These are phyloP conservation scores for Lutjanus campechanus DNA, from an alignment of 2,797 vertebrate species.

Conservation along the genomic window DNA sequence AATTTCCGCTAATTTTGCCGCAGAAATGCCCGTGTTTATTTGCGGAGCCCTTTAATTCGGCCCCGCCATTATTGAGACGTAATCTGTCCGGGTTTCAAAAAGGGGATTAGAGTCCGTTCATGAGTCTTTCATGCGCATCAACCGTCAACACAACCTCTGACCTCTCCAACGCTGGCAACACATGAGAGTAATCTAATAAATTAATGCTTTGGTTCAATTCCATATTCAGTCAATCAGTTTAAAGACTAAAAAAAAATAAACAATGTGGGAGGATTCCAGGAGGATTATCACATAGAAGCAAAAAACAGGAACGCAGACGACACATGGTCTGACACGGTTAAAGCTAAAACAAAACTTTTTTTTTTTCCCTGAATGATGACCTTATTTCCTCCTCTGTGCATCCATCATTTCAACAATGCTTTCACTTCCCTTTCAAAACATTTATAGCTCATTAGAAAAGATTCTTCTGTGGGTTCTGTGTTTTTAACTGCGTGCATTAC, in stretches of 20 bases:
- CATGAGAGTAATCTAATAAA: slow-evolving; percentile 25
- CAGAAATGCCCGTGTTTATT: slow-evolving; percentile 2
- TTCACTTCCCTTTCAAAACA: background rate
- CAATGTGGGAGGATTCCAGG: background rate
- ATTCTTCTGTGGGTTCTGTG: background rate
- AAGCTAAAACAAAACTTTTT: background rate
- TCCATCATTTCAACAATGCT: background rate
- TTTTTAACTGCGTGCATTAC: background rate
- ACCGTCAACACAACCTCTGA: slow-evolving; percentile 27
- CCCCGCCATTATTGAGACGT: slow-evolving; percentile 10
- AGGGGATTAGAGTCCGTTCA: slow-evolving; percentile 22
- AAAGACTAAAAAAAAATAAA: slow-evolving; percentile 5
- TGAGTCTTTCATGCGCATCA: slow-evolving; percentile 37
- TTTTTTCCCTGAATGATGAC: background rate
- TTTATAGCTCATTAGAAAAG: background rate
- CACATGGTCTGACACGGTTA: slow-evolving; percentile 1
- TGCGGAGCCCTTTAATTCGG: slow-evolving; percentile 17
- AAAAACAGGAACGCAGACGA: slow-evolving; percentile 15
- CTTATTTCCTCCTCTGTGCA: too few species aligned
- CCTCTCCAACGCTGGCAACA: slow-evolving; percentile 5
- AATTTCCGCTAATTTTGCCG: background rate
- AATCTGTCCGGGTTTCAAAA: slow-evolving; percentile 51
- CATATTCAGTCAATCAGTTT: slow-evolving; percentile 27
- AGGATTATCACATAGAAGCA: slow-evolving; percentile 21
- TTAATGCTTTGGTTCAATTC: slow-evolving; percentile 36